Percentiles rank a stretch among this genome's conserved stretches.
These are phyloP conservation scores for Chelon auratus DNA, from an alignment of 2,797 vertebrate species.

Conservation along the genomic window DNA sequence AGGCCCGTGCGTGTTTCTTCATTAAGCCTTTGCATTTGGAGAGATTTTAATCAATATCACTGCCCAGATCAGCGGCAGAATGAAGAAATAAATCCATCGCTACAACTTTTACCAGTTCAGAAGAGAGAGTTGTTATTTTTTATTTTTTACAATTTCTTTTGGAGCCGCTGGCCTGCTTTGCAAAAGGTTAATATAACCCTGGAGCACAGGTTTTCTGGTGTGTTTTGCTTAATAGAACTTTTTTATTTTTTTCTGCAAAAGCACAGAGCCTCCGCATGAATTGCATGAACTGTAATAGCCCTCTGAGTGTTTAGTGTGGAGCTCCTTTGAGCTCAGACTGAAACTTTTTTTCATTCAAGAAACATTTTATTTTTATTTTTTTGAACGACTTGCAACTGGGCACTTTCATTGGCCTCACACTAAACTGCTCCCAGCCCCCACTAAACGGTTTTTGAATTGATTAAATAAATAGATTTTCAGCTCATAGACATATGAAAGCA, in stretches of 20 bases:
- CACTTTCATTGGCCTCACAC: not conserved
- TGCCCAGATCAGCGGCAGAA: not conserved
- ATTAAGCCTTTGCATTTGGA: constrained; percentile 11
- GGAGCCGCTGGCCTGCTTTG: not conserved
- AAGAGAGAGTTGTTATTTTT: not conserved
- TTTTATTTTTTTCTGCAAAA: not conserved
- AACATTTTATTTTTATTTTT: not conserved
- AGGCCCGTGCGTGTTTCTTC: constrained; percentile 29
- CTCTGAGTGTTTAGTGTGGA: not conserved
- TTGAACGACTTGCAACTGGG: not conserved
- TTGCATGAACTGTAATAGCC: not conserved
- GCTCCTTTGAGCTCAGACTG: not conserved
- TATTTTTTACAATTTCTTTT: not conserved
- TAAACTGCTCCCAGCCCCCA: not conserved
- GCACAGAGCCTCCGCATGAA: no score
- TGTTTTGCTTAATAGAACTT: no score
- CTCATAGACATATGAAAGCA: no score
- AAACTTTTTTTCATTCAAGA: not conserved
- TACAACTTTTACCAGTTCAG: not conserved
- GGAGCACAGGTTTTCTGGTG: not conserved
- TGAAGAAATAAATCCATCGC: constrained; percentile 8
- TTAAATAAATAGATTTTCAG: no score
- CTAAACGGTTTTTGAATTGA: no score
- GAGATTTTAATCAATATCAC: constrained; percentile 27
- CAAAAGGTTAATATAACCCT: not conserved